phyloP scores from a whole-genome alignment of 2,888 invertebrate genomes.

The Agrilus cyanescens region DNA sequence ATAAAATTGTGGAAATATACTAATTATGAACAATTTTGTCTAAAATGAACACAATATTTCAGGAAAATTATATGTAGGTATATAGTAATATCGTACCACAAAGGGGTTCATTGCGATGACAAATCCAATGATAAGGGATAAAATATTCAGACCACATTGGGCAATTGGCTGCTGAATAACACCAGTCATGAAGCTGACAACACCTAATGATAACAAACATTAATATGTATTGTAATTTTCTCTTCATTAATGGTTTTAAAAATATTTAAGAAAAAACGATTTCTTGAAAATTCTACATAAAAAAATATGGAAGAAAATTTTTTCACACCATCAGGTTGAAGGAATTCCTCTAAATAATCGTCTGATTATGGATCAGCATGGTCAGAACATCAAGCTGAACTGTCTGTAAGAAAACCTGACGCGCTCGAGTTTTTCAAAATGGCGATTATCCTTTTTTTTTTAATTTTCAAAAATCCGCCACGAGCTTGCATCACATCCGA shows the following conservation, averaged over 20 bases:
- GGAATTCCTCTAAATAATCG: no score
- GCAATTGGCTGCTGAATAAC: conserved; percentile 69
- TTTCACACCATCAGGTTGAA: no score
- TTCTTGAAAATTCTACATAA: not conserved
- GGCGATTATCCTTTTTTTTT: no score
- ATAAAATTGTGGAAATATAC: no score
- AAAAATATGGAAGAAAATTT: no score
- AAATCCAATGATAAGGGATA: conserved; percentile 81
- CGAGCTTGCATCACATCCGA: no score
- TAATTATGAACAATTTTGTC: not conserved
- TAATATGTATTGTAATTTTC: conserved; percentile 1
- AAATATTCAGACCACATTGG: conserved; percentile 73
- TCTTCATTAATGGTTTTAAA: conserved; percentile 3
- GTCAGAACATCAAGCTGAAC: no score
- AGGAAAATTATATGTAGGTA: not conserved
- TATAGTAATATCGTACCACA: conserved; percentile 46
- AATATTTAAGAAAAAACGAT: not conserved
- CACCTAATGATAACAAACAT: conserved; percentile 43
- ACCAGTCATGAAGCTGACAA: conserved; percentile 76
- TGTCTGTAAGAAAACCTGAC: no score
- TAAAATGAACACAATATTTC: no score
- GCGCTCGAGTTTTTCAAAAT: no score
- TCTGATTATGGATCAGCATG: no score
- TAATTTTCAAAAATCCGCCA: no score
- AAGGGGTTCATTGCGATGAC: conserved; percentile 61